Base-by-base conservation (phyloP, 2,797 vertebrate species). In the Naso thynnoides region DNA sequence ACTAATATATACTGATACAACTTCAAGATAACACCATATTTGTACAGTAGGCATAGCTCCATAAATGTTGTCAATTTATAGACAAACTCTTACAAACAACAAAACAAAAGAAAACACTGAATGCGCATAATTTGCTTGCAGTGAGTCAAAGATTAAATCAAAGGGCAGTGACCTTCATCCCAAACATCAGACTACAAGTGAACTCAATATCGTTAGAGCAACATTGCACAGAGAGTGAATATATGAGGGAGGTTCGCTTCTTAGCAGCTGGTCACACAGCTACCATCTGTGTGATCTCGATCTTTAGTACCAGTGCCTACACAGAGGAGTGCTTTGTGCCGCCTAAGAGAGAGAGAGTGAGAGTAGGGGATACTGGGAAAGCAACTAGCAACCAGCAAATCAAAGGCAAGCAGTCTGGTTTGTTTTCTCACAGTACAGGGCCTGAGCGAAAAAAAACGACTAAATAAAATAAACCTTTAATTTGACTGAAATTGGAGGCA, bases 401-500 rank as follows among this genome's bases (percentile, higher is more conserved):
- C 89, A 89, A 92, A 91, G 86, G 67, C 73, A 63, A 74, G 70
- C 78, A 83, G 78, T 64, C 76, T 78, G 82, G 89, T 89, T 93
- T 93, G 90, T 93, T 94, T 93, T 91, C 77, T 90, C 78, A 88
- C 54, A 72, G 87, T 81, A 76, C 85, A 84, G 78, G 81, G 84
- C 74, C 75, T 3, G 83, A 79, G 86, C 65, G 78, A 70, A 89
- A 84, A 91, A 62, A 91, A 87, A 85, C n/a, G 60, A 73, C 88
- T 81, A 89, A 89, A 90, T 91, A 93, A 94, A 93, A 93, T 92
- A 93, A 94, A 92, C 92, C 84, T 91, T 88, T 92, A 92, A 93
- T 93, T 92, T 93, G 90, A 94, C 88, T 91, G 91, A 93, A 94
- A 93, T 92, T 92, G 89, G 90, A 93, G 88, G 90, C 93, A 93